Evolutionary conservation across 1,140 invertebrate species (phyloP).

Genomic region (Drosophila micromelanica): DNA sequence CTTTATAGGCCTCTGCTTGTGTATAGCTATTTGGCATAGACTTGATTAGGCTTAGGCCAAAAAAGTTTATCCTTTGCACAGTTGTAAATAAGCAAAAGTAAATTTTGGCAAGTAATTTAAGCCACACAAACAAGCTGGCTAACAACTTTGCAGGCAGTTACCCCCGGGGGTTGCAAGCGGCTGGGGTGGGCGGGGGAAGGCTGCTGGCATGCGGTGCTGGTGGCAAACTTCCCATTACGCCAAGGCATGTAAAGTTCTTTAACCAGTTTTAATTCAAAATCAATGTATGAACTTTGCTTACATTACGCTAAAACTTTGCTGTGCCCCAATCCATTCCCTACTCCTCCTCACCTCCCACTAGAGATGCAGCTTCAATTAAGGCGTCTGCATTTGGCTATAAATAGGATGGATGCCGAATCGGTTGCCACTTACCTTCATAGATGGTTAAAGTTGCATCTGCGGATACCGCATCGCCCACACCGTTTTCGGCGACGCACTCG

Average conservation of each 20-base stretch:
- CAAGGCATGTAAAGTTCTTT: slow-evolving; percentile 70
- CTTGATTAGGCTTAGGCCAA: slow-evolving; percentile 77
- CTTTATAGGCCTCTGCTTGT: background rate
- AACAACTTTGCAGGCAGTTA: slow-evolving; percentile 65
- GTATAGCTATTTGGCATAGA: slow-evolving; percentile 51
- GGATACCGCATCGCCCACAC: slow-evolving; percentile 96
- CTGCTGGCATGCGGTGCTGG: background rate
- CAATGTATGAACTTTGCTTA: slow-evolving; percentile 82
- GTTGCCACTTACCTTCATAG: slow-evolving; percentile 89
- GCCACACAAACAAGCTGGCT: slow-evolving; percentile 82
- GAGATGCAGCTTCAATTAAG: slow-evolving; percentile 43
- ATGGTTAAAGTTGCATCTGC: slow-evolving; percentile 94
- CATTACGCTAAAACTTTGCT: slow-evolving; percentile 76
- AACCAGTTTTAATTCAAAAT: slow-evolving; percentile 82
- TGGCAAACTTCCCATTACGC: slow-evolving; percentile 64
- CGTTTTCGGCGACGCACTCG: slow-evolving; percentile 98
- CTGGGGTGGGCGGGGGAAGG: background rate
- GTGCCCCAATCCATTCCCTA: slow-evolving; percentile 6
- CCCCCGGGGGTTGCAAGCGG: background rate
- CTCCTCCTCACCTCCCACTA: background rate
- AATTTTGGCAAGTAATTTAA: slow-evolving; percentile 83
- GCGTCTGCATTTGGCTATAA: slow-evolving; percentile 28
- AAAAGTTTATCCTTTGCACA: slow-evolving; percentile 82
- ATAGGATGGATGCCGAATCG: slow-evolving; percentile 22
- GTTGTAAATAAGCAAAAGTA: slow-evolving; percentile 83